phyloP scores from a whole-genome alignment of 2,888 invertebrate genomes.

The Melanotus villosus region DNA sequence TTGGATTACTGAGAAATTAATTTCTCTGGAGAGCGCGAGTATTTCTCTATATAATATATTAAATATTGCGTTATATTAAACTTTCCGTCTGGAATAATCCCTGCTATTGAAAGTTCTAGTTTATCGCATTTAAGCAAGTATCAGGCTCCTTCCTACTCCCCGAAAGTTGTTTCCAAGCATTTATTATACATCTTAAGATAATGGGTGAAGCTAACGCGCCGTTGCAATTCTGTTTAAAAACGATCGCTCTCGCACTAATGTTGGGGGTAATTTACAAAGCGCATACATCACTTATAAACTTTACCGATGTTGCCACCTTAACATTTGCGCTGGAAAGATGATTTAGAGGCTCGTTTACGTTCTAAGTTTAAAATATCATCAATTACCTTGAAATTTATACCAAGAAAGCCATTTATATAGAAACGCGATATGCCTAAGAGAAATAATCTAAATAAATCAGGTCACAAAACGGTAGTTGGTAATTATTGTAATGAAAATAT shows the following conservation, averaged over 20 bases:
- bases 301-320: conserved; percentile 60
- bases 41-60: conserved; percentile 68
- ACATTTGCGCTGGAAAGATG: conserved; percentile 52
- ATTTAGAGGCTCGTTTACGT: conserved; percentile 58
- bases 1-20: conserved; percentile 69
- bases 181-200: conserved; percentile 58
- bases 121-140: conserved; percentile 47
- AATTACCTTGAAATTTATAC: conserved; percentile 54
- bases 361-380: conserved; percentile 58
- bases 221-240: conserved; percentile 58
- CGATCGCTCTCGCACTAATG: conserved; percentile 50
- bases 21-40: conserved; percentile 63
- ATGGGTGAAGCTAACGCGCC: conserved; percentile 58
- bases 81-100: conserved; percentile 63
- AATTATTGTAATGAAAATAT: not conserved
- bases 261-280: conserved; percentile 61
- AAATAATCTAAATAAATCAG: not conserved
- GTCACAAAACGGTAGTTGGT: not conserved
- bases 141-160: conserved; percentile 14
- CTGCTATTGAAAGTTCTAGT: conserved; percentile 59
- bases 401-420: conserved; percentile 37
- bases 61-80: conserved; percentile 69
- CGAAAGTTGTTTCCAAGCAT: conserved; percentile 49
- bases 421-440: not conserved
- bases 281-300: conserved; percentile 62